These are phyloP conservation scores for Ictalurus punctatus DNA, from an alignment of 2,113 vertebrate species.

Conservation along the genomic window DNA sequence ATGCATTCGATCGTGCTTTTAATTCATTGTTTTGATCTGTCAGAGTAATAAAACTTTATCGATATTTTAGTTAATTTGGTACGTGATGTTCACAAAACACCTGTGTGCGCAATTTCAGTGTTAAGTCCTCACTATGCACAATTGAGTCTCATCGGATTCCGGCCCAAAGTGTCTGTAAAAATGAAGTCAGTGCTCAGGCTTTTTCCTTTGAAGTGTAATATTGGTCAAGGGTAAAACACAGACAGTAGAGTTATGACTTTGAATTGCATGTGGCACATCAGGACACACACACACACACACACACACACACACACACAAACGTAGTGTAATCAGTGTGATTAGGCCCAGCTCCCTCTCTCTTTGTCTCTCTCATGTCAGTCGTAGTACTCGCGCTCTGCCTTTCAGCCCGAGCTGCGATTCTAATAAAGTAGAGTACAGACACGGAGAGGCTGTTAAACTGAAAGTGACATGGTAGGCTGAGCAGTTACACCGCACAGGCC, in stretches of 20 bases:
- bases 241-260: constrained; percentile 67
- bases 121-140: not conserved
- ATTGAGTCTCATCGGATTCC: not conserved
- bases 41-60: not conserved
- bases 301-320: constrained; percentile 39
- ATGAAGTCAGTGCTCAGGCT: not conserved
- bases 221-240: constrained; percentile 72
- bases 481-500: constrained; percentile 58
- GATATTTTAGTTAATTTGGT: not conserved
- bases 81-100: not conserved
- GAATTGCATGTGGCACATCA: constrained; percentile 49
- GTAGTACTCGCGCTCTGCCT: constrained; percentile 53
- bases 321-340: constrained; percentile 66
- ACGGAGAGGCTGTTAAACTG: constrained; percentile 72
- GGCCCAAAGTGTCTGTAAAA: not conserved
- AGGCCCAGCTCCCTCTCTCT: constrained; percentile 46
- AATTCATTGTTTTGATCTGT: not conserved
- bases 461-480: constrained; percentile 71
- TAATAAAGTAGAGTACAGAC: constrained; percentile 44
- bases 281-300: constrained; percentile 44
- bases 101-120: not conserved
- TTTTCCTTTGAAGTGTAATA: constrained; percentile 61
- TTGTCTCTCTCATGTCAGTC: constrained; percentile 28
- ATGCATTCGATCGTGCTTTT: not conserved
- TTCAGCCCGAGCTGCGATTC: constrained; percentile 53